phyloP scores from a whole-genome alignment of 2,113 vertebrate genomes.

The Nothobranchius kuhntae region DNA sequence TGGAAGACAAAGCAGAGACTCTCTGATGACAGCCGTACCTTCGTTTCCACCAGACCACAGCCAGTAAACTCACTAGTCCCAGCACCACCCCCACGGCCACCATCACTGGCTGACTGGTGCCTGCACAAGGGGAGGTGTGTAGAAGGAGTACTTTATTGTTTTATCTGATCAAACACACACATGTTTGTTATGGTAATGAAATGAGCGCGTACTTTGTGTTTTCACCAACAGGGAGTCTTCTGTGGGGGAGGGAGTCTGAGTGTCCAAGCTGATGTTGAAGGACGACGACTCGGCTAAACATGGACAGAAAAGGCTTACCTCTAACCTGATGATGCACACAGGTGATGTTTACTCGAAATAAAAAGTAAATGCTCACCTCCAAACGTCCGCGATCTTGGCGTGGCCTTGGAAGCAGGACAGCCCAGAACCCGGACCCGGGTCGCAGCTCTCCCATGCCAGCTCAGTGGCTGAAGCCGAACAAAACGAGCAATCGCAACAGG shows the following conservation, averaged over 20 bases:
- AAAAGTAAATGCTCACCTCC: constrained; percentile 11
- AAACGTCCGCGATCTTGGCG: constrained; percentile 36
- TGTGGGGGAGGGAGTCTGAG: constrained; percentile 29
- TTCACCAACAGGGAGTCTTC: constrained; percentile 65
- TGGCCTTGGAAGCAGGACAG: constrained; percentile 68
- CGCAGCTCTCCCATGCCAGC: constrained; percentile 74
- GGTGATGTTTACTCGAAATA: background rate
- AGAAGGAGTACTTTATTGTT: constrained; percentile 27
- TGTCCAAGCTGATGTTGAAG: constrained; percentile 27
- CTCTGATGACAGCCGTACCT: constrained; percentile 67
- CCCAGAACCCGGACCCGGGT: constrained; percentile 80
- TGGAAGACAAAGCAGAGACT: too few relatives aligned
- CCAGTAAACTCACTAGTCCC: constrained; percentile 78
- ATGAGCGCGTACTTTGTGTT: constrained; percentile 54
- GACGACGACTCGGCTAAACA: constrained; percentile 44
- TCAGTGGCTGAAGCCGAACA: constrained; percentile 76
- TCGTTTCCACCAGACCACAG: constrained; percentile 79
- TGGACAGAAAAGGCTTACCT: background rate
- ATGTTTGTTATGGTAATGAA: background rate
- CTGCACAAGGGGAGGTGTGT: constrained; percentile 34
- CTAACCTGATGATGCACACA: background rate
- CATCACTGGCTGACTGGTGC: constrained; percentile 72
- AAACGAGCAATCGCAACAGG: constrained; percentile 81
- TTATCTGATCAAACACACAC: background rate
- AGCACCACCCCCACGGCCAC: constrained; percentile 79